Conservation (phyloP, 2,797 vertebrate species). For the Esox masquinongy region DNA sequence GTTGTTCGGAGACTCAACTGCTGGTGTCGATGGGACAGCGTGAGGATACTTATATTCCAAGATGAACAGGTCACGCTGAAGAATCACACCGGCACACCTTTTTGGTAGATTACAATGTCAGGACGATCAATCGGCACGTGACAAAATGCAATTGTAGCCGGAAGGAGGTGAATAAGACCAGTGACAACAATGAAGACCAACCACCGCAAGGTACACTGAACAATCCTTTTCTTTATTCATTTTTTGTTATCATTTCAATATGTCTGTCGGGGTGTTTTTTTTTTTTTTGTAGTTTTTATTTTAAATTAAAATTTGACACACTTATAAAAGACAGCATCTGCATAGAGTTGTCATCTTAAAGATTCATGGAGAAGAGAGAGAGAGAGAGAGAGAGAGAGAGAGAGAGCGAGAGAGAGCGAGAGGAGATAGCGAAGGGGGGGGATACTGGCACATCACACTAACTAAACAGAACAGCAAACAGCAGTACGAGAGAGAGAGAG, state of each 20-base stretch:
- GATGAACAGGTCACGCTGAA: not conserved
- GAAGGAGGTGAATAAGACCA: not conserved
- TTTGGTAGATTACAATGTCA: not conserved
- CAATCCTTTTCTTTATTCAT: slow-evolving; percentile 83
- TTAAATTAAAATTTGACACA: slow-evolving; percentile 85
- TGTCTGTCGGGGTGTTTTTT: slow-evolving; percentile 78
- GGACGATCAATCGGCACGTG: slow-evolving; percentile 3
- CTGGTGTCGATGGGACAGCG: not conserved
- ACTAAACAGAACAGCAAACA: slow-evolving; percentile 67
- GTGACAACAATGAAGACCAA: slow-evolving; percentile 40
- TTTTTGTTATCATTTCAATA: slow-evolving; percentile 80
- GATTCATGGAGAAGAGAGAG: slow-evolving; percentile 75
- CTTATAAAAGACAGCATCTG: slow-evolving; percentile 89
- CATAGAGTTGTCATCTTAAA: slow-evolving; percentile 89
- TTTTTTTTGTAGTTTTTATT: slow-evolving; percentile 68
- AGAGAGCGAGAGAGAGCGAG: slow-evolving; percentile 20
- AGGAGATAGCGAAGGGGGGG: slow-evolving; percentile 41
- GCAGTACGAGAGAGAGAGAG: slow-evolving; percentile 38
- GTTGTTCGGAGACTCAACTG: too few relatives aligned
- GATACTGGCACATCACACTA: slow-evolving; percentile 64
- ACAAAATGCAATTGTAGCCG: not conserved
- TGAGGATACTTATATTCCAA: not conserved
- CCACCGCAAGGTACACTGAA: slow-evolving; percentile 73
- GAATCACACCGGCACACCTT: not conserved
- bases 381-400: slow-evolving; percentile 25